Percentiles rank a stretch among this genome's conserved stretches.
Evolutionary conservation across 2,113 vertebrate species (phyloP).

Genomic region (Anolis sagrei): DNA sequence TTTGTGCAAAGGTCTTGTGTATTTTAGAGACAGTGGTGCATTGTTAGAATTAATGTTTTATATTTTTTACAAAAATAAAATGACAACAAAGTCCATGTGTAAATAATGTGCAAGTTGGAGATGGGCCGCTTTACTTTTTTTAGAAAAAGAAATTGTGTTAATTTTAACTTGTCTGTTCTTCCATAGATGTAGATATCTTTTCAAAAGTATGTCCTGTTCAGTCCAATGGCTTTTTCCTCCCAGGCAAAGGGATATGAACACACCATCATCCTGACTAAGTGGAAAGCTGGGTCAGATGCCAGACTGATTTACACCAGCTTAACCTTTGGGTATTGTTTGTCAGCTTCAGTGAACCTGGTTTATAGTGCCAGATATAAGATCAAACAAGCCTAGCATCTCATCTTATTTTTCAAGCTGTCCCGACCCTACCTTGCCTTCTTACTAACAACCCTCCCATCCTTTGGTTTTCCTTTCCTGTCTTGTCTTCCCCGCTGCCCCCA

Average conservation of each 20-base stretch:
- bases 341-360: slow-evolving; percentile 42
- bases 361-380: slow-evolving; percentile 56
- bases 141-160: slow-evolving; percentile 38
- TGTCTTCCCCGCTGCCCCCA: not conserved
- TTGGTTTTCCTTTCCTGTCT: not conserved
- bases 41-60: slow-evolving; percentile 63
- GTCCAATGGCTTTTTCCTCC: not conserved
- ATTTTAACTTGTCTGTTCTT: slow-evolving; percentile 42
- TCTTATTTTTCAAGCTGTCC: slow-evolving; percentile 35
- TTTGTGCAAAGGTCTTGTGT: slow-evolving; percentile 70
- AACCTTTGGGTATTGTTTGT: not conserved
- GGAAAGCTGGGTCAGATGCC: slow-evolving; percentile 24
- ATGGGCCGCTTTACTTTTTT: slow-evolving; percentile 49
- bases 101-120: slow-evolving; percentile 67
- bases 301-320: slow-evolving; percentile 16
- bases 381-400: slow-evolving; percentile 43
- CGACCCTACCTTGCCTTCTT: not conserved
- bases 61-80: slow-evolving; percentile 70
- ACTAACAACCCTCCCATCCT: not conserved
- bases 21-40: slow-evolving; percentile 63
- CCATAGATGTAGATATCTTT: slow-evolving; percentile 24
- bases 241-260: not conserved
- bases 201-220: not conserved
- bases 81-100: slow-evolving; percentile 60
- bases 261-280: slow-evolving; percentile 21